phyloP scores from a whole-genome alignment of 2,888 invertebrate genomes.

The Craniophora ligustri region DNA sequence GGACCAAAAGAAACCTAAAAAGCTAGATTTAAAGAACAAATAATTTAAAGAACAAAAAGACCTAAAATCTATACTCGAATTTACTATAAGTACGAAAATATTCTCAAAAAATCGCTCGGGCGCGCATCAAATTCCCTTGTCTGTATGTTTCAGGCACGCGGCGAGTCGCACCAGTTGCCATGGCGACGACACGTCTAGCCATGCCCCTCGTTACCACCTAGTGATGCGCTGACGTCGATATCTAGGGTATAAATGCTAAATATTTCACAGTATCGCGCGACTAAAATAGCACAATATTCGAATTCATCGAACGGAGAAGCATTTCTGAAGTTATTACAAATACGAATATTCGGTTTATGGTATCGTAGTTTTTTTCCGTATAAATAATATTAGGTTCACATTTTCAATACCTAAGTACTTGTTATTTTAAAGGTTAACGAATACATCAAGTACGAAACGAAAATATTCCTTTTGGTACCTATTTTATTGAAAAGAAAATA shows the following conservation, averaged over 20 bases:
- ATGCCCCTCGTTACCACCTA: slow-evolving; percentile 55
- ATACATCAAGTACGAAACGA: too few relatives aligned
- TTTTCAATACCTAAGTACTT: too few relatives aligned
- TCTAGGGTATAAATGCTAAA: slow-evolving; percentile 17
- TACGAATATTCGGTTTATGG: too few relatives aligned
- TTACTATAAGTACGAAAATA: slow-evolving; percentile 12
- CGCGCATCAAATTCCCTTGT: slow-evolving; percentile 8
- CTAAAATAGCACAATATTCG: neutral
- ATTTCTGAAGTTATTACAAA: neutral
- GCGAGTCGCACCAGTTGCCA: slow-evolving; percentile 48
- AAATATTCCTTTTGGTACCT: too few relatives aligned
- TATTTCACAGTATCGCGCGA: slow-evolving; percentile 19
- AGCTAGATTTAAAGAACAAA: too few relatives aligned
- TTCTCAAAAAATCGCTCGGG: slow-evolving; percentile 5
- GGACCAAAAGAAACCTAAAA: too few relatives aligned
- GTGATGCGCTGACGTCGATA: slow-evolving; percentile 57
- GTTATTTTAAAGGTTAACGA: too few relatives aligned
- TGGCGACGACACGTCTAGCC: slow-evolving; percentile 62
- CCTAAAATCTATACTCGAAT: neutral
- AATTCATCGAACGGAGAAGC: neutral
- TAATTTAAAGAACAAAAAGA: too few relatives aligned
- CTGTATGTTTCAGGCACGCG: slow-evolving; percentile 30
- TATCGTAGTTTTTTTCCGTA: too few relatives aligned
- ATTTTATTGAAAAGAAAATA: too few relatives aligned
- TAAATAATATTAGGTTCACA: too few relatives aligned